phyloP scores from a whole-genome alignment of 1,140 invertebrate genomes.

The Cheumatopsyche charites region DNA sequence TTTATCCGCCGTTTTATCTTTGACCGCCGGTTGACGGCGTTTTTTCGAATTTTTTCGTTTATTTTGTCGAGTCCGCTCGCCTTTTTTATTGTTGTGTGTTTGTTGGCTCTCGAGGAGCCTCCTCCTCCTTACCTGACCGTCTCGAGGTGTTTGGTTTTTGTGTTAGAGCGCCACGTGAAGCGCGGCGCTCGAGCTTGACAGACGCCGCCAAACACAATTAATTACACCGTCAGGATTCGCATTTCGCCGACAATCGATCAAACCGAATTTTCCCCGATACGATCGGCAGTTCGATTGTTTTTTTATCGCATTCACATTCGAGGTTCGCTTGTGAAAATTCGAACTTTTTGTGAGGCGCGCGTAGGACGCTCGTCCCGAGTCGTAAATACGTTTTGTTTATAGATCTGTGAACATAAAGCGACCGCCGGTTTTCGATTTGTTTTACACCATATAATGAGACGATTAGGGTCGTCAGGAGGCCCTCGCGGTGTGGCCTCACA shows the following conservation, averaged over 20 bases:
- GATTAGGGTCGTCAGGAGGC: conserved; percentile 37
- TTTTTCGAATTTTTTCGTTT: not conserved
- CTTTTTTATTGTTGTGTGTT: conserved; percentile 33
- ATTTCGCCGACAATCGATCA: conserved; percentile 12
- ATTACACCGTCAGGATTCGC: too few relatives aligned
- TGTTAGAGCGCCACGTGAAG: conserved; percentile 26
- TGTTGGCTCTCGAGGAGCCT: conserved; percentile 28
- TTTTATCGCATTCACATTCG: not conserved
- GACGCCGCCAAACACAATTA: too few relatives aligned
- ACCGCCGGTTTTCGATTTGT: conserved; percentile 43
- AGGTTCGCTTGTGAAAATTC: too few relatives aligned
- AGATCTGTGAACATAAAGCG: conserved; percentile 34
- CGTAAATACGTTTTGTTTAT: conserved; percentile 29
- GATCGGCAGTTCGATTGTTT: not conserved
- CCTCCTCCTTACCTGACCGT: conserved; percentile 21
- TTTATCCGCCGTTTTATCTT: conserved; percentile 31
- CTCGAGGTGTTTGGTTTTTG: conserved; percentile 19
- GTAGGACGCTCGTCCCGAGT: conserved; percentile 5
- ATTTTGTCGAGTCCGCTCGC: not conserved
- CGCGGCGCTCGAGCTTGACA: not conserved
- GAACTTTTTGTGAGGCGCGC: not conserved
- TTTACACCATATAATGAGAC: conserved; percentile 45
- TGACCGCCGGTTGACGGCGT: conserved; percentile 24
- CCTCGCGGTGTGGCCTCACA: conserved; percentile 23
- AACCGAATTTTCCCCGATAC: not conserved